Conservation (phyloP, 2,888 invertebrate genomes). For the Tinea trinotella region DNA sequence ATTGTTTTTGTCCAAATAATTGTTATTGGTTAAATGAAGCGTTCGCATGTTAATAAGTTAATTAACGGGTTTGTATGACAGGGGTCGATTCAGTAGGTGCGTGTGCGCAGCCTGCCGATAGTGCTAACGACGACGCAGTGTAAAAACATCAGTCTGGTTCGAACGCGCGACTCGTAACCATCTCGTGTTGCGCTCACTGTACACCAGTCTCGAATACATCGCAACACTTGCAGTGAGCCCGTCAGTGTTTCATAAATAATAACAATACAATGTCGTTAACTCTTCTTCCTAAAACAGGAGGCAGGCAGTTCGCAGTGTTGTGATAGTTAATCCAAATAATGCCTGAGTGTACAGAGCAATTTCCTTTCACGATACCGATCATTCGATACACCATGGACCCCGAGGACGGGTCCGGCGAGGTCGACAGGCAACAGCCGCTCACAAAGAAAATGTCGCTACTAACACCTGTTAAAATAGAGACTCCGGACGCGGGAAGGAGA, state of each 20-base stretch:
- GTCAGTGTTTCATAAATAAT: not conserved
- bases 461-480: constrained; percentile 60
- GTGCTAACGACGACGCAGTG: not conserved
- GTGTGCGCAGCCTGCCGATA: constrained; percentile 11
- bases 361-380: constrained; percentile 58
- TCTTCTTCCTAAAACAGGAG: constrained; percentile 30
- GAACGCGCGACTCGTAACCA: constrained; percentile 12
- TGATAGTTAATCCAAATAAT: constrained; percentile 42
- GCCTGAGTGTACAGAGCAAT: constrained; percentile 65
- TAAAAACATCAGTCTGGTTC: constrained; percentile 7
- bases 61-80: constrained; percentile 7
- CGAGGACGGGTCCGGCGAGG: constrained; percentile 39
- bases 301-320: constrained; percentile 29
- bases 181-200: constrained; percentile 3
- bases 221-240: not conserved
- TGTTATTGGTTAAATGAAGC: not conserved
- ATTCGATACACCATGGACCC: constrained; percentile 65
- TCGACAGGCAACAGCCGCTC: constrained; percentile 45
- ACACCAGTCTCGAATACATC: not conserved
- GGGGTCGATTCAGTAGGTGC: constrained; percentile 14
- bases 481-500: constrained; percentile 53
- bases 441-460: constrained; percentile 60
- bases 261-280: constrained; percentile 35
- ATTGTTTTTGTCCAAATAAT: not conserved
- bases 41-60: not conserved